These are phyloP conservation scores for Cepphus grylle DNA, from an alignment of 2,113 vertebrate species.

Conservation along the genomic window DNA sequence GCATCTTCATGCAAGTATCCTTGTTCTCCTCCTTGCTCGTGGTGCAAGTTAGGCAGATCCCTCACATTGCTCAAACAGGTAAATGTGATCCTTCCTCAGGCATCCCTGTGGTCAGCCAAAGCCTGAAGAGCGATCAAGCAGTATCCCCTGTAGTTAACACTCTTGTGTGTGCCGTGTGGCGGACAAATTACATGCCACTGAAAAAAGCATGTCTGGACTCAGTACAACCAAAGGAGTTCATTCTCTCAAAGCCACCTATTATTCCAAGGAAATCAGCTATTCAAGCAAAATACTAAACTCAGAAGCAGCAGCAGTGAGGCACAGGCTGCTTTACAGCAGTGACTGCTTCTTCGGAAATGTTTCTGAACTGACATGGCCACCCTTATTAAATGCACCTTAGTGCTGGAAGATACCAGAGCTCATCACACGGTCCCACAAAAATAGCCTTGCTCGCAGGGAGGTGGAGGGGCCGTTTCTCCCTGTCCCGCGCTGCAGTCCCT, in stretches of 20 bases:
- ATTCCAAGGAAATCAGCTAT: neutral
- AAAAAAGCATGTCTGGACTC: neutral
- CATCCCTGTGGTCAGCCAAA: neutral
- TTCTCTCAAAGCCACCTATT: neutral
- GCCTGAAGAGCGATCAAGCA: neutral
- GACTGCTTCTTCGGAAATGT: neutral
- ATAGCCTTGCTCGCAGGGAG: neutral
- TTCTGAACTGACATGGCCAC: neutral
- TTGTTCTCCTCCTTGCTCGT: neutral
- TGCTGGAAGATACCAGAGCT: neutral
- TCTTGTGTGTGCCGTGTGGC: neutral
- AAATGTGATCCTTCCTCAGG: neutral
- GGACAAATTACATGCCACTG: neutral
- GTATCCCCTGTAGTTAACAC: neutral
- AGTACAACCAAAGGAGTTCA: neutral
- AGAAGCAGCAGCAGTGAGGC: neutral
- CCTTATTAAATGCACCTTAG: neutral
- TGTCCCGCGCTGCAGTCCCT: neutral
- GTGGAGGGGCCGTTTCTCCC: neutral
- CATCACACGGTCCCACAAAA: neutral
- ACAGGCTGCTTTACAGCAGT: neutral
- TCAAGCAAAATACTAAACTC: neutral
- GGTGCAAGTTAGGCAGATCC: neutral
- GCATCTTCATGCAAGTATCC: neutral
- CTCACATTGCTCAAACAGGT: neutral